A percentile compares a stretch with the other conserved stretches of the same genome.
Evolutionary conservation across 2,888 invertebrate species (phyloP).

Genomic region (Aproaerema taeniolella): DNA sequence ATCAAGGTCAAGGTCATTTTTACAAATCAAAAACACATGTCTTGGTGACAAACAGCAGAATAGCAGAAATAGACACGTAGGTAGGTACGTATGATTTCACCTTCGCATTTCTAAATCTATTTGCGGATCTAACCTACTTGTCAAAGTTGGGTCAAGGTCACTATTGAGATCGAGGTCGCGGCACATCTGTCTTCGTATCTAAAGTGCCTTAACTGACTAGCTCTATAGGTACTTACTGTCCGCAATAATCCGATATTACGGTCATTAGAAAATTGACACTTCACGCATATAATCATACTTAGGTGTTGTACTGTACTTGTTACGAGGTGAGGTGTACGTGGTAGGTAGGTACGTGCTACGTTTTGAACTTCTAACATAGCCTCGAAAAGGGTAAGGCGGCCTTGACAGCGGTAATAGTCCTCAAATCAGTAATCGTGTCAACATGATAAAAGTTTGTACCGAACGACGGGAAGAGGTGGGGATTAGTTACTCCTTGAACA

Average conservation of each 20-base stretch:
- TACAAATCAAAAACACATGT: slow-evolving; percentile 70
- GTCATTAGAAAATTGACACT: no score
- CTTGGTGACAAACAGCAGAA: slow-evolving; percentile 56
- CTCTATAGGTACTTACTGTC: no score
- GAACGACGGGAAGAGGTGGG: slow-evolving; percentile 74
- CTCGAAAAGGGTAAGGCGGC: no score
- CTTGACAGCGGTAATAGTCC: slow-evolving; percentile 49
- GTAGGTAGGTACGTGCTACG: no score
- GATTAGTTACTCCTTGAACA: slow-evolving; percentile 71
- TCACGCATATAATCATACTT: no score
- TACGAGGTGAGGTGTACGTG: no score
- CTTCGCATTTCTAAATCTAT: slow-evolving; percentile 62
- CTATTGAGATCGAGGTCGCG: slow-evolving; percentile 45
- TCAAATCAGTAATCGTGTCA: slow-evolving; percentile 65
- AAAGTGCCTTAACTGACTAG: no score
- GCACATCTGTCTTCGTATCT: no score
- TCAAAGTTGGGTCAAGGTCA: slow-evolving; percentile 69
- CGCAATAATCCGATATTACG: no score
- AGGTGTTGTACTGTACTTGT: no score
- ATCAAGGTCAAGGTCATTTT: slow-evolving; percentile 77
- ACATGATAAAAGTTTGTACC: slow-evolving; percentile 52
- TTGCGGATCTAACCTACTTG: slow-evolving; percentile 59
- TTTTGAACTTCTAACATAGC: no score
- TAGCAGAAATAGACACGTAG: slow-evolving; percentile 57
- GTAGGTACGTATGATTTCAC: slow-evolving; percentile 46